These are phyloP conservation scores for Tiliqua scincoides DNA, from an alignment of 2,113 vertebrate genomes.

Conservation along the genomic window DNA sequence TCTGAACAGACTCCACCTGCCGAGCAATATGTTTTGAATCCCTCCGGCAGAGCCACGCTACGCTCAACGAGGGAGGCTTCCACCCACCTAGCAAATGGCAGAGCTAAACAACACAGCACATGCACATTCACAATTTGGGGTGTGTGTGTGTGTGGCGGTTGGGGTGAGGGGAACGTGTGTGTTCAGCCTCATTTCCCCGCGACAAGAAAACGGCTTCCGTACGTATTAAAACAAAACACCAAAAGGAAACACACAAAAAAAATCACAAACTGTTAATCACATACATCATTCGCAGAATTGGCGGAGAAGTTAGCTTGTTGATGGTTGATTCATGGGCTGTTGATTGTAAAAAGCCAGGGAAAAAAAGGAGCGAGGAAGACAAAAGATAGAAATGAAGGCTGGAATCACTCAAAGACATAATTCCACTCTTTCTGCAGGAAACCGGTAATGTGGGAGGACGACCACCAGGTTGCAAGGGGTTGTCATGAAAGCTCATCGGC, in stretches of 20 bases:
- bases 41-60: slow-evolving; percentile 73
- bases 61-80: slow-evolving; percentile 73
- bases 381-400: background rate
- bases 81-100: slow-evolving; percentile 78
- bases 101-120: slow-evolving; percentile 34
- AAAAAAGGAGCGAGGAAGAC: too few relatives aligned
- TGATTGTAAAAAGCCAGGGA: slow-evolving; percentile 28
- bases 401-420: background rate
- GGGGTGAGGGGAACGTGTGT: slow-evolving; percentile 8
- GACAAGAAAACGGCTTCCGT: slow-evolving; percentile 28
- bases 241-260: background rate
- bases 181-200: slow-evolving; percentile 46
- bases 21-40: slow-evolving; percentile 80
- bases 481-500: background rate
- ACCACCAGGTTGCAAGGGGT: slow-evolving; percentile 39
- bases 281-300: slow-evolving; percentile 57
- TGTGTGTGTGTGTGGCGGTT: too few relatives aligned
- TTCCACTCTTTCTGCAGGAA: background rate
- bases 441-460: slow-evolving; percentile 5
- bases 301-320: slow-evolving; percentile 56
- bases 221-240: fast-evolving
- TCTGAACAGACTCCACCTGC: slow-evolving; percentile 82
- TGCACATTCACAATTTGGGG: background rate
- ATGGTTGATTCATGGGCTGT: slow-evolving; percentile 55
- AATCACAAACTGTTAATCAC: slow-evolving; percentile 50